phyloP scores from a whole-genome alignment of 2,888 invertebrate genomes.

The Caenorhabditis afra region DNA sequence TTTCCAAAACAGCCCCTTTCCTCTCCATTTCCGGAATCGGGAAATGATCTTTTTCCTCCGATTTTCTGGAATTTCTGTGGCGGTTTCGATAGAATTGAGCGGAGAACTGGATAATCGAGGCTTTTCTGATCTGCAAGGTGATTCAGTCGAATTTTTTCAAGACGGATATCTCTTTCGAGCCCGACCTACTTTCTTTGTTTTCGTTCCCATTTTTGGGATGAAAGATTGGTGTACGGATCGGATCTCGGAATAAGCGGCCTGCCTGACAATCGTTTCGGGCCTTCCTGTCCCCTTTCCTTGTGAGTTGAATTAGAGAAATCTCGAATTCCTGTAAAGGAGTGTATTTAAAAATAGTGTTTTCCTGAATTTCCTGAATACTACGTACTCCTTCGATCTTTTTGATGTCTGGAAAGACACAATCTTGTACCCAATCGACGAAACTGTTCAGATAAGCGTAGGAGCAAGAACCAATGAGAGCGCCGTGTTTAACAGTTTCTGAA shows the following conservation, averaged over 20 bases:
- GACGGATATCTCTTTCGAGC: background rate
- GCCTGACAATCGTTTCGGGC: slow-evolving; percentile 14
- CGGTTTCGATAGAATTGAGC: slow-evolving; percentile 42
- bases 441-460: slow-evolving; percentile 20
- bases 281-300: slow-evolving; percentile 17
- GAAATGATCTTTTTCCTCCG: slow-evolving; percentile 16
- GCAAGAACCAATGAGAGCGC: slow-evolving; percentile 49
- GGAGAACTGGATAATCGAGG: slow-evolving; percentile 55
- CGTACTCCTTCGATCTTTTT: slow-evolving; percentile 17
- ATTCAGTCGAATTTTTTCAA: slow-evolving; percentile 2
- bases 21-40: slow-evolving; percentile 25
- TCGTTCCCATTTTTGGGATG: background rate
- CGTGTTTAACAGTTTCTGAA: slow-evolving; percentile 42
- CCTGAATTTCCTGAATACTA: background rate
- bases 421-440: slow-evolving; percentile 49
- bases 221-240: slow-evolving; percentile 15
- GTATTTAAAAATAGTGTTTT: background rate
- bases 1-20: slow-evolving; percentile 24
- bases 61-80: background rate
- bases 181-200: slow-evolving; percentile 31
- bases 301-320: slow-evolving; percentile 46
- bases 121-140: slow-evolving; percentile 36
- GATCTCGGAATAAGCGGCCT: background rate
- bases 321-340: slow-evolving; percentile 38
- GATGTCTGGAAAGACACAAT: slow-evolving; percentile 48